Conservation (phyloP, 2,797 vertebrate species). For the Schizopygopsis pylzovi region DNA sequence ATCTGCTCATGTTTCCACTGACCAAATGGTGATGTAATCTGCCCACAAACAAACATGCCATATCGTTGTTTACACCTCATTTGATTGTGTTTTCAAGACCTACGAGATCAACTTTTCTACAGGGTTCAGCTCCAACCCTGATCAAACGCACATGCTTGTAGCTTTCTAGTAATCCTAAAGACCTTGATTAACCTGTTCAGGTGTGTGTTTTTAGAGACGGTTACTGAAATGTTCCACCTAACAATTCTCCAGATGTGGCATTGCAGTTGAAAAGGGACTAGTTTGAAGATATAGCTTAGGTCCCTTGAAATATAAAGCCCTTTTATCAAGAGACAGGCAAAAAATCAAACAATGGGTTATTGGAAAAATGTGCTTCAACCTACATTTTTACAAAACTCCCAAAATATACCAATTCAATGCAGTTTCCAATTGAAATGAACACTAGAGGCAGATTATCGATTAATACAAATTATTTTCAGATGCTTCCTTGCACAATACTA, state of each 20-base stretch:
- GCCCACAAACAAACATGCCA: background rate
- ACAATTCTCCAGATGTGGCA: background rate
- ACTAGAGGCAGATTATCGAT: background rate
- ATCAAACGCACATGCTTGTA: background rate
- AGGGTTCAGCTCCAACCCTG: background rate
- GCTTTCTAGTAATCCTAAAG: background rate
- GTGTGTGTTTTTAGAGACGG: background rate
- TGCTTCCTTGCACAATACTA: background rate
- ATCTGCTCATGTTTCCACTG: background rate
- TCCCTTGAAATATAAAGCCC: background rate
- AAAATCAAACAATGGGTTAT: background rate
- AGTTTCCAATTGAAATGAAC: background rate
- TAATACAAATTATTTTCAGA: background rate
- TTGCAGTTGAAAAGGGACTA: background rate
- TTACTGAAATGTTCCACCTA: background rate
- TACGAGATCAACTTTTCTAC: background rate
- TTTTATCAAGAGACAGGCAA: background rate
- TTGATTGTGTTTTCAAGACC: background rate
- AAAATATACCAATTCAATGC: background rate
- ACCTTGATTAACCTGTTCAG: background rate
- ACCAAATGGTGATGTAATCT: background rate
- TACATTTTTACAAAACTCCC: background rate
- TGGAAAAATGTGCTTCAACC: background rate
- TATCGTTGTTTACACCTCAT: constrained; percentile 1
- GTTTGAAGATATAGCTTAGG: background rate